phyloP scores from a whole-genome alignment of 2,113 vertebrate species.

The Mionectes macconnelli region DNA sequence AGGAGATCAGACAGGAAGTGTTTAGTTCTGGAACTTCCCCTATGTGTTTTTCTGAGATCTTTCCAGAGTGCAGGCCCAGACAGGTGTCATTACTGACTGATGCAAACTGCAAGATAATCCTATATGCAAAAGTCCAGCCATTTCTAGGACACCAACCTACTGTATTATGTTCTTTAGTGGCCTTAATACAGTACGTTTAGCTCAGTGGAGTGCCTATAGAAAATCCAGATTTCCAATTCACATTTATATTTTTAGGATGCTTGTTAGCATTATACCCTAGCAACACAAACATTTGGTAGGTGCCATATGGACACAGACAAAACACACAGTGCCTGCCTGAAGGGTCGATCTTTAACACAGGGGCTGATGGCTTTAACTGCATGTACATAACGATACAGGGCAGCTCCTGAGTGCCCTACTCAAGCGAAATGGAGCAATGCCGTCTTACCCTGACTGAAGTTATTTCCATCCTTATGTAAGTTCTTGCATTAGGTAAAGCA shows the following conservation, averaged over 20 bases:
- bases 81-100: neutral
- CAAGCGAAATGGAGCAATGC: neutral
- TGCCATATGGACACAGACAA: neutral
- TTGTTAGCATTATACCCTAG: neutral
- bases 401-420: neutral
- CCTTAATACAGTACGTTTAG: neutral
- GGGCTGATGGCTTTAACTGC: neutral
- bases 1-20: neutral
- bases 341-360: neutral
- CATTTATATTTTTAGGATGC: neutral
- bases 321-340: neutral
- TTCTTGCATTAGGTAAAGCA: neutral
- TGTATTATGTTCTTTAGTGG: neutral
- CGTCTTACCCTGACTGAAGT: neutral
- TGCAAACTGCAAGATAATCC: neutral
- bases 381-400: fast-evolving
- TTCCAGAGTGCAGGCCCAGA: neutral
- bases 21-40: neutral
- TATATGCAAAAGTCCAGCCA: neutral
- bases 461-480: neutral
- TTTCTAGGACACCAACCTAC: neutral
- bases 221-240: neutral
- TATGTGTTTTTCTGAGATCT: neutral
- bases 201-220: neutral
- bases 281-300: neutral